A percentile compares a stretch with the other conserved stretches of the same genome.
Evolutionary conservation across 2,888 invertebrate species (phyloP).

Genomic region (Dastarcus helophoroides): DNA sequence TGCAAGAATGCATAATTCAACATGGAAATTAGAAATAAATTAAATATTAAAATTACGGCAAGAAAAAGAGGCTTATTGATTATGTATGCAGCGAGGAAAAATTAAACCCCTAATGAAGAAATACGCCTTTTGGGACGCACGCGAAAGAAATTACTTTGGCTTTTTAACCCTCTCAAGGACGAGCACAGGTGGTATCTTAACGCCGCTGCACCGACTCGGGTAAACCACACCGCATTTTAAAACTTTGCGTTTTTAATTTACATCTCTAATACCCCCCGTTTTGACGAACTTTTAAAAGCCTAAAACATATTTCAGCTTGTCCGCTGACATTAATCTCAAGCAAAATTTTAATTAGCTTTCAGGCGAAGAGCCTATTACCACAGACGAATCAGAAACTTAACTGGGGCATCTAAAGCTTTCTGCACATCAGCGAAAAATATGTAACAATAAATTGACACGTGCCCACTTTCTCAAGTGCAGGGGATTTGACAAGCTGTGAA

Average conservation of each 20-base stretch:
- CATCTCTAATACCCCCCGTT: constrained; percentile 29
- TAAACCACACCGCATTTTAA: constrained; percentile 14
- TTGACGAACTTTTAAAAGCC: constrained; percentile 23
- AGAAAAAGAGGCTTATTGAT: constrained; percentile 38
- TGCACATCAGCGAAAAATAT: no score
- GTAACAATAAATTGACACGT: no score
- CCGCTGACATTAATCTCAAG: no score
- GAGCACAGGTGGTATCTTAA: constrained; percentile 20
- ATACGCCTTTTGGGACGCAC: constrained; percentile 34
- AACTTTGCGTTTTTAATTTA: constrained; percentile 29
- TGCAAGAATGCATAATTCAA: constrained; percentile 39
- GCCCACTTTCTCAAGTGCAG: no score
- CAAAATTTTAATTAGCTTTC: no score
- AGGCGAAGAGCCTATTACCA: no score
- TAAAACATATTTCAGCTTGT: no score
- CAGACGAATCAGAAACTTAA: no score
- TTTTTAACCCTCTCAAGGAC: constrained; percentile 22
- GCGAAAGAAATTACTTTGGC: constrained; percentile 30
- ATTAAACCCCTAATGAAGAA: constrained; percentile 41
- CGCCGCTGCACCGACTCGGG: constrained; percentile 15
- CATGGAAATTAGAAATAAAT: constrained; percentile 43
- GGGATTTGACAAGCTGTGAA: no score
- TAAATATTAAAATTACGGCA: constrained; percentile 41
- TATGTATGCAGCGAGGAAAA: constrained; percentile 41
- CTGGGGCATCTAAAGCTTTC: no score